These are phyloP conservation scores for Zelleria hepariella DNA, from an alignment of 2,888 invertebrate species.

Conservation along the genomic window DNA sequence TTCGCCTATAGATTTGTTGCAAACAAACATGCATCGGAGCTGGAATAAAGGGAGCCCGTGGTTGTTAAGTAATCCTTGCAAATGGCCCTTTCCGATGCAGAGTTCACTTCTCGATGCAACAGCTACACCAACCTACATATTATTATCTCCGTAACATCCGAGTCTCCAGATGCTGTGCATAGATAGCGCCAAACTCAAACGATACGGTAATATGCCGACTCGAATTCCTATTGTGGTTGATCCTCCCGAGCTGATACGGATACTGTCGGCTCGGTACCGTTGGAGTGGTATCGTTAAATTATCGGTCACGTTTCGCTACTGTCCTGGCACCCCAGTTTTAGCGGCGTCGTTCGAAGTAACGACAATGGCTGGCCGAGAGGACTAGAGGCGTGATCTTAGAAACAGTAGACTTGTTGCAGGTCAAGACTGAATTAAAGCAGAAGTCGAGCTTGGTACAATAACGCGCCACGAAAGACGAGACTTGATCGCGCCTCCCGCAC, in stretches of 20 bases:
- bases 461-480: too few relatives aligned
- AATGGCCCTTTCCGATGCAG: too few relatives aligned
- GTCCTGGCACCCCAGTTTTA: conserved; percentile 44
- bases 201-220: conserved; percentile 27
- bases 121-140: too few relatives aligned
- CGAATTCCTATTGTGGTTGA: conserved; percentile 61
- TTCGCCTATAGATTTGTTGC: too few relatives aligned
- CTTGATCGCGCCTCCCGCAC: too few relatives aligned
- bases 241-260: conserved; percentile 60
- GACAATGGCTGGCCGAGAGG: conserved; percentile 19
- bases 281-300: conserved; percentile 57
- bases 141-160: not conserved
- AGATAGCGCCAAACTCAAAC: conserved; percentile 22
- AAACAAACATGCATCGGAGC: too few relatives aligned
- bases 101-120: not conserved
- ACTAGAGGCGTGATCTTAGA: not conserved
- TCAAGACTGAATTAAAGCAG: not conserved
- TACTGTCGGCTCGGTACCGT: conserved; percentile 59
- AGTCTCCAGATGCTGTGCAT: conserved; percentile 24
- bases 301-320: conserved; percentile 69
- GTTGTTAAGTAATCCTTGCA: too few relatives aligned
- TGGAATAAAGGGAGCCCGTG: too few relatives aligned
- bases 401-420: not conserved
- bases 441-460: not conserved
- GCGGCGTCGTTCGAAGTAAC: conserved; percentile 33